Evolutionary conservation across 2,113 vertebrate species (phyloP).

Genomic region (Pogonocichla stellata): DNA sequence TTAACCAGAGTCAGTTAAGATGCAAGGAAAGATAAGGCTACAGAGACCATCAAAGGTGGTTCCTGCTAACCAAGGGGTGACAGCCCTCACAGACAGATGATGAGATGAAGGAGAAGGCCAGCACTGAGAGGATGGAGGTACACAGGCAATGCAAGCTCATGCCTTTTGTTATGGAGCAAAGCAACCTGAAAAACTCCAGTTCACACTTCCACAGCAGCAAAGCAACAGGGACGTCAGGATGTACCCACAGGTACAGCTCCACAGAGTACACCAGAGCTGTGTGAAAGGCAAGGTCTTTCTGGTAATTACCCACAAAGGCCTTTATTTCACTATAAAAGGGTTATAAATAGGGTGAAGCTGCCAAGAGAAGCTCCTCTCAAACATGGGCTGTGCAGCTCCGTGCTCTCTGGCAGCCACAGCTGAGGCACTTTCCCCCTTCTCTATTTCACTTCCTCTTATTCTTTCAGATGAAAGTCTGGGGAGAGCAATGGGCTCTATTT

Average conservation of each 20-base stretch:
- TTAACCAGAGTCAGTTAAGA: conserved; percentile 46
- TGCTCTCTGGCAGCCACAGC: rapidly evolving
- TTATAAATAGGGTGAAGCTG: background rate
- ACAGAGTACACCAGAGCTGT: background rate
- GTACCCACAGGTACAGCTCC: background rate
- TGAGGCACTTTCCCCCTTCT: background rate
- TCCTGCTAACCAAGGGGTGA: background rate
- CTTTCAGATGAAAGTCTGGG: background rate
- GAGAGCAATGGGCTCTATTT: conserved; percentile 8
- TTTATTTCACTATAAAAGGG: background rate
- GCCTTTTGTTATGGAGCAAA: background rate
- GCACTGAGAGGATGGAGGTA: background rate
- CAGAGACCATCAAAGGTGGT: background rate
- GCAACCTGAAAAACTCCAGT: background rate
- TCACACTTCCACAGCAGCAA: background rate
- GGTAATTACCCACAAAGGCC: background rate
- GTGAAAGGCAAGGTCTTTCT: background rate
- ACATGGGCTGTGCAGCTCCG: background rate
- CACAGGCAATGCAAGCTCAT: background rate
- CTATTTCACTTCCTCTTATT: background rate
- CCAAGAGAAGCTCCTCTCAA: background rate
- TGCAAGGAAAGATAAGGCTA: conserved; percentile 46
- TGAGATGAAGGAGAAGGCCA: background rate
- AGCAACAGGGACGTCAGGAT: background rate
- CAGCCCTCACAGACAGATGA: background rate